These are phyloP conservation scores for Ispidina lecontei DNA, from an alignment of 2,797 vertebrate genomes.

Conservation along the genomic window DNA sequence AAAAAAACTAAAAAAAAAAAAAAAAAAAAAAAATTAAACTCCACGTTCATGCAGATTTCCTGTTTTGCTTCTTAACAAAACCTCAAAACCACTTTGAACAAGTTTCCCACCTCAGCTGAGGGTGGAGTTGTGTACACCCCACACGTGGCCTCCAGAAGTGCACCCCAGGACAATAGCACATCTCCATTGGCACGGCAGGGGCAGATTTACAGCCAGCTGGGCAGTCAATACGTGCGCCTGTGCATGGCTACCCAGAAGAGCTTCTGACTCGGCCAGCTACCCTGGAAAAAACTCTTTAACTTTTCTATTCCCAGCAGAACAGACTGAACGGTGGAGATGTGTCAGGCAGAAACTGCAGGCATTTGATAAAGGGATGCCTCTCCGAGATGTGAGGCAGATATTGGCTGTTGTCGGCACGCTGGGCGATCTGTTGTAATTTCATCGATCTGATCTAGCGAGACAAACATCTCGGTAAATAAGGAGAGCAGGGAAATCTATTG, in stretches of 20 bases:
- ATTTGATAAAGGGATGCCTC: neutral
- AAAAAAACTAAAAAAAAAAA: no score
- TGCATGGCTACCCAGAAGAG: neutral
- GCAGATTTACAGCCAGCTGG: neutral
- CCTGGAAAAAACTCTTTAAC: neutral
- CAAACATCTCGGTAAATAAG: neutral
- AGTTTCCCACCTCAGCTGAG: slow-evolving; percentile 49
- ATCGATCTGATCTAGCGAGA: slow-evolving; percentile 26
- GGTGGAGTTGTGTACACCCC: slow-evolving; percentile 15
- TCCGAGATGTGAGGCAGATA: neutral
- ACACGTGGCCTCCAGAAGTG: neutral
- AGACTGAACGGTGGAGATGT: neutral
- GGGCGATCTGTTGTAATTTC: neutral
- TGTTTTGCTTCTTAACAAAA: slow-evolving; percentile 66
- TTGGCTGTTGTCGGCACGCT: neutral
- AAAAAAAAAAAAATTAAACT: neutral
- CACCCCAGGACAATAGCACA: neutral
- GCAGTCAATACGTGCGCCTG: neutral
- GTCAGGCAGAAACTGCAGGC: neutral
- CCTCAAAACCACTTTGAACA: slow-evolving; percentile 70
- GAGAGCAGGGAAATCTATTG: slow-evolving; percentile 5
- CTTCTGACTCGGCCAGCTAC: neutral
- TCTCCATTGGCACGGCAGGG: neutral
- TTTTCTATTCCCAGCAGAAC: neutral
- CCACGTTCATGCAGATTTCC: slow-evolving; percentile 56